phyloP scores from a whole-genome alignment of 1,140 invertebrate species.

The Pseudachorutes palmiensis region DNA sequence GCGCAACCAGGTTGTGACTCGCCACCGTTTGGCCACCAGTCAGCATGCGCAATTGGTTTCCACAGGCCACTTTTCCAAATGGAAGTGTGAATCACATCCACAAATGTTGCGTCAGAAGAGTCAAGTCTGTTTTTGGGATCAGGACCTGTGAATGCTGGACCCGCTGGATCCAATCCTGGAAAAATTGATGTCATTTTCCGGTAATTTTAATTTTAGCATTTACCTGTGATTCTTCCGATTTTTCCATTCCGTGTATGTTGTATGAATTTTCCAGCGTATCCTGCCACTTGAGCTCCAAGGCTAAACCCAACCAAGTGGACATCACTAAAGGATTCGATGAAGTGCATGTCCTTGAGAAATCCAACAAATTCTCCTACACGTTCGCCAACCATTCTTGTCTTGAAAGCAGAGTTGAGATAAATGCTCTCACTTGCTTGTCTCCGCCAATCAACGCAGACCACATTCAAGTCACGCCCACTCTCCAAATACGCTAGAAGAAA shows the following conservation, averaged over 20 bases:
- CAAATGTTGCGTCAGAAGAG: constrained; percentile 21
- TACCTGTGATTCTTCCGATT: constrained; percentile 30
- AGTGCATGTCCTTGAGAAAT: constrained; percentile 10
- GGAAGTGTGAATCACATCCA: constrained; percentile 27
- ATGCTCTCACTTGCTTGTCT: constrained; percentile 12
- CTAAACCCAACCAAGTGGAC: constrained; percentile 40
- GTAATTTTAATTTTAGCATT: neutral
- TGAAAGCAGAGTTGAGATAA: constrained; percentile 22
- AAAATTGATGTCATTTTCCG: too few species aligned
- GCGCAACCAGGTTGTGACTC: constrained; percentile 23
- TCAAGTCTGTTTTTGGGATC: constrained; percentile 38
- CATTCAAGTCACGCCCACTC: constrained; percentile 8
- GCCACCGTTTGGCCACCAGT: constrained; percentile 23
- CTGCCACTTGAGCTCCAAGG: constrained; percentile 39
- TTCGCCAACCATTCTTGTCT: constrained; percentile 21
- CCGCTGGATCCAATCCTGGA: constrained; percentile 31
- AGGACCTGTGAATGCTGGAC: constrained; percentile 46
- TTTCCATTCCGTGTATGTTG: constrained; percentile 16
- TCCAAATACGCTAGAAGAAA: constrained; percentile 17
- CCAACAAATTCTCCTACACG: constrained; percentile 24
- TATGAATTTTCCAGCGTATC: constrained; percentile 35
- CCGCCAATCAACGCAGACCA: constrained; percentile 21
- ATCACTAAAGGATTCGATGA: constrained; percentile 19
- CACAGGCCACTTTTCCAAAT: constrained; percentile 17
- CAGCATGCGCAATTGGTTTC: neutral